Percentiles rank a stretch among this genome's conserved stretches.
Conservation (phyloP, 2,113 vertebrate species). For the Halichoerus grypus region DNA sequence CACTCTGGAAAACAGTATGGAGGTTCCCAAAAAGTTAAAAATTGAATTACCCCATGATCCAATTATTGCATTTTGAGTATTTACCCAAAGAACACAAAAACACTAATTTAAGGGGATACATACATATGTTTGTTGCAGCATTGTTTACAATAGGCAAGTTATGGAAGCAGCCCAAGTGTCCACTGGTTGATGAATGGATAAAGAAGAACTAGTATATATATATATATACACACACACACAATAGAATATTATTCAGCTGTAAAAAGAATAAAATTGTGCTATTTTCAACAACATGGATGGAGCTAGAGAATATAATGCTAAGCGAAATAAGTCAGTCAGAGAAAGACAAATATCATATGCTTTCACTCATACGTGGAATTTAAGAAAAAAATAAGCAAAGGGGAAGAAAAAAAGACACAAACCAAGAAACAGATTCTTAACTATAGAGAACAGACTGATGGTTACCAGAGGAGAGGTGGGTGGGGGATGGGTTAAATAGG, state of each 20-base stretch:
- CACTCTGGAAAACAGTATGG: not conserved
- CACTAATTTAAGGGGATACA: not conserved
- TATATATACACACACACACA: not conserved
- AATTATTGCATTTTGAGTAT: not conserved
- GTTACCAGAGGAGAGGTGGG: not conserved
- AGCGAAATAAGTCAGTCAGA: not conserved
- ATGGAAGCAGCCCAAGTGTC: not conserved
- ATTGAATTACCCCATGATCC: not conserved
- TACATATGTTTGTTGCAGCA: not conserved
- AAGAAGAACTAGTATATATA: not conserved
- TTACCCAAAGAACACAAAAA: not conserved
- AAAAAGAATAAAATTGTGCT: not conserved
- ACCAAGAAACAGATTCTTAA: not conserved
- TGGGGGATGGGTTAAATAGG: not conserved
- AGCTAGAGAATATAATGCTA: not conserved
- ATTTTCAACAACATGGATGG: not conserved
- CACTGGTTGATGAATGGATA: not conserved
- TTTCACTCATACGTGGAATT: not conserved
- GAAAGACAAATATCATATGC: not conserved
- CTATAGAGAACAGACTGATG: not conserved
- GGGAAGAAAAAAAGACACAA: not conserved
- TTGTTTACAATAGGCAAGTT: not conserved
- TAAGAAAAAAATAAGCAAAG: not conserved
- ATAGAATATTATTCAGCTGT: not conserved
- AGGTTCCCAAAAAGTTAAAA: not conserved